Percentiles rank a stretch among this genome's conserved stretches.
These are phyloP conservation scores for Phrynocephalus versicolor DNA, from an alignment of 2,113 vertebrate genomes.

Conservation along the genomic window DNA sequence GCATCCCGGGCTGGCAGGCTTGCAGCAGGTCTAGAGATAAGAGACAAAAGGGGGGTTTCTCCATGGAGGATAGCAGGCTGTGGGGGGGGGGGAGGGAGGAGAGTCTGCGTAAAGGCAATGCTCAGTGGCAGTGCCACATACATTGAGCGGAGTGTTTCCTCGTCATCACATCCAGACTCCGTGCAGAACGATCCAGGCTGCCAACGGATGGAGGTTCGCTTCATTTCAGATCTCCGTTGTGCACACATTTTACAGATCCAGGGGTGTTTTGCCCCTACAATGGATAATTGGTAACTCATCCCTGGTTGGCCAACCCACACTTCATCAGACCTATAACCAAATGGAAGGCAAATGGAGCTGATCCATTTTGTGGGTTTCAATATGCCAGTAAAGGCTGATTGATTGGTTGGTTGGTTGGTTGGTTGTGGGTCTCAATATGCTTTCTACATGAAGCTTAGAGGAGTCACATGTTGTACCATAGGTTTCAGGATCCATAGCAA, in stretches of 20 bases:
- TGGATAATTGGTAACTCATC: background rate
- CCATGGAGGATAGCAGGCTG: background rate
- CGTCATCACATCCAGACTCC: background rate
- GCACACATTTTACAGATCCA: background rate
- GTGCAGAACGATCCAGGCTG: background rate
- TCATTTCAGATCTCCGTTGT: background rate
- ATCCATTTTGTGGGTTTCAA: background rate
- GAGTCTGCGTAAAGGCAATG: constrained; percentile 4
- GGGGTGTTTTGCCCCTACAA: background rate
- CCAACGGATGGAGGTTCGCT: background rate
- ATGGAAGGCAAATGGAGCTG: too few relatives aligned
- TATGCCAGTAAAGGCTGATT: too few relatives aligned
- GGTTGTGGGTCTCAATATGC: background rate
- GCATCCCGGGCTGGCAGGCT: constrained; percentile 3
- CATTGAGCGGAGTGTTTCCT: background rate
- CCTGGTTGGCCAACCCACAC: too few relatives aligned
- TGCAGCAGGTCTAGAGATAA: constrained; percentile 1
- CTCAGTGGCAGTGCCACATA: background rate
- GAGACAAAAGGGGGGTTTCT: constrained; percentile 22
- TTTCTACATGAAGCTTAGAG: background rate
- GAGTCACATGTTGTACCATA: background rate
- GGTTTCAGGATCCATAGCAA: too few relatives aligned
- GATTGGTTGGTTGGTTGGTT: too few relatives aligned
- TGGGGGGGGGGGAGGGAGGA: background rate
- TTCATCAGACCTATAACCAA: too few relatives aligned